Evolutionary conservation across 2,113 vertebrate genomes (phyloP), one percentile per base, ranked within the genome.

Genomic region (Melozone crissalis): DNA sequence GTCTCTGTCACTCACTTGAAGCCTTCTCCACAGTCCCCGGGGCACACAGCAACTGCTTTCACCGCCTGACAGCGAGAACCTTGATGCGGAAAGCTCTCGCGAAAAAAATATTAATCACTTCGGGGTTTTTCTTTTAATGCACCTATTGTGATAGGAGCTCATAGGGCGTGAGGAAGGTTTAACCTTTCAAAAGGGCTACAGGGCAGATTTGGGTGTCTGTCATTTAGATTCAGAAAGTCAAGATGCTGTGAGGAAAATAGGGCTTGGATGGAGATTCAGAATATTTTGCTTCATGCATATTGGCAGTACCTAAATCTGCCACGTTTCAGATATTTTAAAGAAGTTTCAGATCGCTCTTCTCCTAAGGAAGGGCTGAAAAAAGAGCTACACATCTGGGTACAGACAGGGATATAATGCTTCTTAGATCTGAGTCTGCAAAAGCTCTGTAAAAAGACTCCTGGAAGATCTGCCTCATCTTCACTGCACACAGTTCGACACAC

Each of bases 11-110:
- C 30, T 7, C 6, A 3, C 35, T 10, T 14, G 8, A 23, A 43
- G 89, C 12, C 13, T 57, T 14, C 37, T 43, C 51, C 61, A 28
- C 52, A 46, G 16, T 8, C 15, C 47, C 52, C 6, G 3, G 35
- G 30, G 8, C 24, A 26, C n/a, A 15, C 0, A n/a, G 26, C 22
- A 12, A 37, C 31, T 5, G 2, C 58, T 67, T 43, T 39, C 54
- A 23, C 47, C 2, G 0, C 43, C 37, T 23, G 57, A 27, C 12
- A 1, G 0, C 15, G 33, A 35, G 33, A 80, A 18, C 23, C 0
- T 3, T 15, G 30, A 12, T 13, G 5, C 1, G 17, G 47, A 49
- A 72, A 87, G 35, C 9, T 7, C 28, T 24, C 13, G 30, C 0
- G 0, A 37, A 61, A 57, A 19, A 10, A 8, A 11, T 19, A 31